Conservation (phyloP, 2,888 invertebrate genomes). For the Chromoteleia sp. region DNA sequence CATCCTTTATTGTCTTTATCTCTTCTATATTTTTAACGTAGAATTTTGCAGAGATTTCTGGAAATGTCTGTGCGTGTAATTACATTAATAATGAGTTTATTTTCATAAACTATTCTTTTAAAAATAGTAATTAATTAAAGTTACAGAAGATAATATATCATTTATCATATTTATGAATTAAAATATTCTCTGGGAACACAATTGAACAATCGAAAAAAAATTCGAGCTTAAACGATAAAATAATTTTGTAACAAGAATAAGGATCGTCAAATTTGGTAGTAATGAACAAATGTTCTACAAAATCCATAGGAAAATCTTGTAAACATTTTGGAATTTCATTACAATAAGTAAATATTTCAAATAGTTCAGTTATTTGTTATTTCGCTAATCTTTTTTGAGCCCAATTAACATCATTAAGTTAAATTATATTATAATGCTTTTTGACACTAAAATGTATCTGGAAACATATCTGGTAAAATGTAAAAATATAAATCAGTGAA, state of each 20-base stretch:
- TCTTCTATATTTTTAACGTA: conserved; percentile 38
- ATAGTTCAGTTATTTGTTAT: conserved; percentile 6
- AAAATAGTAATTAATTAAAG: neutral
- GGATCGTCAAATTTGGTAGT: conserved; percentile 10
- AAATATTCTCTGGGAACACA: conserved; percentile 33
- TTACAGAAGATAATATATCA: neutral
- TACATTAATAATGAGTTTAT: neutral
- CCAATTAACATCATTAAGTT: no score
- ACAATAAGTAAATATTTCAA: conserved; percentile 16
- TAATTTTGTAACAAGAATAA: neutral
- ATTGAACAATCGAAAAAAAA: neutral
- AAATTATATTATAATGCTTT: no score
- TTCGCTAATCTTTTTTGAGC: conserved; percentile 11
- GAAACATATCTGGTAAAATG: no score
- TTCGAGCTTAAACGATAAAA: conserved; percentile 32
- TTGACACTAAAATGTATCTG: no score
- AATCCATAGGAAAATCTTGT: conserved; percentile 18
- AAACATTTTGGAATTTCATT: conserved; percentile 13
- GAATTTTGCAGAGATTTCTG: conserved; percentile 34
- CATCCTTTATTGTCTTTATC: conserved; percentile 23
- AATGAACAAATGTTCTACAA: conserved; percentile 18
- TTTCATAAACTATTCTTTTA: conserved; percentile 4
- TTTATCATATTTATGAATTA: neutral
- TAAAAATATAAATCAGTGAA: no score
- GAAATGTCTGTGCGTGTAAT: conserved; percentile 22